phyloP scores from a whole-genome alignment of 2,113 vertebrate genomes.

The Sinocyclocheilus anshuiensis region DNA sequence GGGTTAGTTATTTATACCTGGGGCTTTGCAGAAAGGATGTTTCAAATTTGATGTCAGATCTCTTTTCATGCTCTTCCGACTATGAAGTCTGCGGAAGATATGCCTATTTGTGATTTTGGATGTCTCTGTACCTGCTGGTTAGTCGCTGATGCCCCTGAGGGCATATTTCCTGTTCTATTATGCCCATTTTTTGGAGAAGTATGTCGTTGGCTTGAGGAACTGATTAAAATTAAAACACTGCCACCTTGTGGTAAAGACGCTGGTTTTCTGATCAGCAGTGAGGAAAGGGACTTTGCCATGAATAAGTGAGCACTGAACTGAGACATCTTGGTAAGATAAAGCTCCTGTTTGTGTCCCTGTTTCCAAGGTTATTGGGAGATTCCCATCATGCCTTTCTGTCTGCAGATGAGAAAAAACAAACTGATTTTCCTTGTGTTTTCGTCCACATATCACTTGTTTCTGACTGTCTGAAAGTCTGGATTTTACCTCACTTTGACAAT shows the following conservation, averaged over 20 bases:
- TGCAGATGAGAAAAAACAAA: constrained; percentile 36
- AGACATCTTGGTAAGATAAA: constrained; percentile 61
- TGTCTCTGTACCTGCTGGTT: constrained; percentile 34
- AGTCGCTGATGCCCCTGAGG: constrained; percentile 31
- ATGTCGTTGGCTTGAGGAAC: background rate
- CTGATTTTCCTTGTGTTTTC: background rate
- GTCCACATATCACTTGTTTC: background rate
- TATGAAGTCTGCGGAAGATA: background rate
- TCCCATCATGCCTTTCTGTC: background rate
- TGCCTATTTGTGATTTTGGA: background rate
- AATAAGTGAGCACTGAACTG: constrained; percentile 73
- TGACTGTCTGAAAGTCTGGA: background rate
- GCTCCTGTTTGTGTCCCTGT: constrained; percentile 74
- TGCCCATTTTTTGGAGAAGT: background rate
- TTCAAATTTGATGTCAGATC: background rate
- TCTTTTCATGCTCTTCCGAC: constrained; percentile 1
- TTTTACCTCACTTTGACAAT: background rate
- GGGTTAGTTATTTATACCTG: constrained; percentile 53
- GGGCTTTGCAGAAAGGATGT: constrained; percentile 15
- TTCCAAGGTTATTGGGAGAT: constrained; percentile 53
- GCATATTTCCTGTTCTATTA: background rate
- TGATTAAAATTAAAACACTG: constrained; percentile 58
- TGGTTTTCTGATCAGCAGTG: constrained; percentile 9
- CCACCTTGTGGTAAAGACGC: constrained; percentile 65
- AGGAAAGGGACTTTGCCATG: background rate